Percentiles rank a stretch among this genome's conserved stretches.
Conservation (phyloP, 2,888 invertebrate genomes). For the Hirtodrosophila alboralis region DNA sequence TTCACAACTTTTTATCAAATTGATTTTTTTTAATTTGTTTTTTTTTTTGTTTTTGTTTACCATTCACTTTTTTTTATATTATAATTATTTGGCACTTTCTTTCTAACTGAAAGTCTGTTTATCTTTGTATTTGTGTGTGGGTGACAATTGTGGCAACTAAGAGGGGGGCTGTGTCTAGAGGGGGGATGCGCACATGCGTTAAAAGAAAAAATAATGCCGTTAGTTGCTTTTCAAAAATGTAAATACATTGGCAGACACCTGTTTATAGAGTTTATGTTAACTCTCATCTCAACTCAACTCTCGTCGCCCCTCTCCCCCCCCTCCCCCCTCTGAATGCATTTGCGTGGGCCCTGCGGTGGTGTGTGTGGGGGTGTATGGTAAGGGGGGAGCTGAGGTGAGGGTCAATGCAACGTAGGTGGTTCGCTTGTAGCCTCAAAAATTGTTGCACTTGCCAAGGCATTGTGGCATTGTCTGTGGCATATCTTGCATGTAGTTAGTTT, state of each 20-base stretch:
- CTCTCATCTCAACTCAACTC: slow-evolving; percentile 7
- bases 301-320: too few relatives aligned
- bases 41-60: slow-evolving; percentile 38
- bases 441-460: slow-evolving; percentile 68
- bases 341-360: not conserved
- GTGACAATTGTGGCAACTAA: slow-evolving; percentile 35
- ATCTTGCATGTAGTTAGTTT: slow-evolving; percentile 48
- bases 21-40: too few relatives aligned
- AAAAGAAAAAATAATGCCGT: slow-evolving; percentile 42
- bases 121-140: slow-evolving; percentile 45
- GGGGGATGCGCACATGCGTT: slow-evolving; percentile 37
- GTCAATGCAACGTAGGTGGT: slow-evolving; percentile 63
- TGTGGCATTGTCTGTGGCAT: slow-evolving; percentile 48
- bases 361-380: too few relatives aligned
- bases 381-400: not conserved
- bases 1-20: too few relatives aligned
- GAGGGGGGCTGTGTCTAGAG: slow-evolving; percentile 1
- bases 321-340: not conserved
- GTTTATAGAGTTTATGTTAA: slow-evolving; percentile 57
- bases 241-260: slow-evolving; percentile 69
- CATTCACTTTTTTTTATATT: slow-evolving; percentile 73
- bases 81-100: slow-evolving; percentile 71
- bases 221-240: slow-evolving; percentile 56
- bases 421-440: slow-evolving; percentile 58
- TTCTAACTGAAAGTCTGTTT: slow-evolving; percentile 67